Conservation (phyloP, 2,113 vertebrate species). For the Lampris incognitus region DNA sequence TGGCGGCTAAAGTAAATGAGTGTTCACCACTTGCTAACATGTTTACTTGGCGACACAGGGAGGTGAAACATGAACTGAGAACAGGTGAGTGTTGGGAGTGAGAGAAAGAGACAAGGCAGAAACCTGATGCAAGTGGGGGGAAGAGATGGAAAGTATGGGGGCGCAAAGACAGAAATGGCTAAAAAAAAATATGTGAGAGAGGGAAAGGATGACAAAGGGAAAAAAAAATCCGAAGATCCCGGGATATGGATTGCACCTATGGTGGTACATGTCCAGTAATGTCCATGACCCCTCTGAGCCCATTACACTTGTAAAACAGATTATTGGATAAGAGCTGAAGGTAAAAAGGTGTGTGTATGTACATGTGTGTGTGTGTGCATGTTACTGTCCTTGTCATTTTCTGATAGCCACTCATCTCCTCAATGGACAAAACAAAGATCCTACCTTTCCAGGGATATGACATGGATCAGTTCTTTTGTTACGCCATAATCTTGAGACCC, state of each 20-base stretch:
- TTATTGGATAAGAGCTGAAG: conserved; percentile 47
- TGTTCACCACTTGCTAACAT: background rate
- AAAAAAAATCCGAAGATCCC: conserved; percentile 32
- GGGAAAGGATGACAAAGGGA: conserved; percentile 13
- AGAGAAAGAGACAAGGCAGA: background rate
- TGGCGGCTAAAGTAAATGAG: background rate
- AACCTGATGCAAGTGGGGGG: conserved; percentile 1
- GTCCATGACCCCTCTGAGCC: conserved; percentile 39
- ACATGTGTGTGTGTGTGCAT: background rate
- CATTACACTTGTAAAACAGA: conserved; percentile 50
- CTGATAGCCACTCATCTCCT: conserved; percentile 74
- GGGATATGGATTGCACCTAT: conserved; percentile 37
- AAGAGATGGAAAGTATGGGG: background rate
- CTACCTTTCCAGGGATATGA: conserved; percentile 55
- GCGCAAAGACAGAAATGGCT: conserved; percentile 3
- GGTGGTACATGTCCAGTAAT: conserved; percentile 30
- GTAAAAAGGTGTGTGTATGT: conserved; percentile 4
- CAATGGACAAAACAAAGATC: conserved; percentile 48
- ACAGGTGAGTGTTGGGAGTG: background rate
- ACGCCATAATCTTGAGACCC: conserved; percentile 18
- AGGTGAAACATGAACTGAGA: conserved; percentile 1
- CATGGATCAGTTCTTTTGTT: conserved; percentile 41
- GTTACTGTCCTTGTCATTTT: conserved; percentile 20
- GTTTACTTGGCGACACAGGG: background rate
- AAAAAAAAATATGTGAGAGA: background rate